phyloP scores from a whole-genome alignment of 2,888 invertebrate genomes.

The Incurvaria masculella region DNA sequence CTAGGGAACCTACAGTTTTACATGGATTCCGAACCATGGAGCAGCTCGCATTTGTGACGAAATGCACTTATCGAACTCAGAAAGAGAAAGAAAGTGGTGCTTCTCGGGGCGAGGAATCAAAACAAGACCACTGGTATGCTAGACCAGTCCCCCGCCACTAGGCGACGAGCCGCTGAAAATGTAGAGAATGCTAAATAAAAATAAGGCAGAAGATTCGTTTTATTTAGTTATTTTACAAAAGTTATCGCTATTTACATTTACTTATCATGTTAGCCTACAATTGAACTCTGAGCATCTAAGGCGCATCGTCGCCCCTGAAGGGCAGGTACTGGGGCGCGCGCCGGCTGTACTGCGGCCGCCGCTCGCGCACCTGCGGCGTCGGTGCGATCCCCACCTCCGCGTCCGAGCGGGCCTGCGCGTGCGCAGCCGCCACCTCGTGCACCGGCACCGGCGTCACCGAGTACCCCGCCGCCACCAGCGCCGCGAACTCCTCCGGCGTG shows the following conservation, averaged over 20 bases:
- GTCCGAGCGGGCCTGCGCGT: conserved; percentile 40
- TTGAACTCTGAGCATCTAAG: no score
- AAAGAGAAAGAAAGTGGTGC: no score
- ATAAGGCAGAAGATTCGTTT: background rate
- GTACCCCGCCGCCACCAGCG: conserved; percentile 48
- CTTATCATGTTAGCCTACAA: no score
- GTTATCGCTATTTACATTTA: background rate
- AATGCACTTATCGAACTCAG: no score
- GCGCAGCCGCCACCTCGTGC: conserved; percentile 27
- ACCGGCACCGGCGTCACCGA: conserved; percentile 50
- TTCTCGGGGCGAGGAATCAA: no score
- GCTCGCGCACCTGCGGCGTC: conserved; percentile 18
- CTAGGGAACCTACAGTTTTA: no score
- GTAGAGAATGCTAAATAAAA: no score
- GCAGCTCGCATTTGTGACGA: no score
- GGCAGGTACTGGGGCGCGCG: conserved; percentile 42
- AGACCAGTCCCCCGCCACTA: no score
- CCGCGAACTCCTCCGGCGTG: conserved; percentile 50
- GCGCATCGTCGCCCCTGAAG: conserved; percentile 44
- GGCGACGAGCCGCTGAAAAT: no score
- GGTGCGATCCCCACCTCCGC: conserved; percentile 23
- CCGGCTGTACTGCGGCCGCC: conserved; percentile 28
- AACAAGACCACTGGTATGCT: no score
- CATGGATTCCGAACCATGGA: no score
- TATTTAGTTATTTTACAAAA: background rate